phyloP scores from a whole-genome alignment of 2,113 vertebrate species.

The Poeciliopsis turrubarensis region DNA sequence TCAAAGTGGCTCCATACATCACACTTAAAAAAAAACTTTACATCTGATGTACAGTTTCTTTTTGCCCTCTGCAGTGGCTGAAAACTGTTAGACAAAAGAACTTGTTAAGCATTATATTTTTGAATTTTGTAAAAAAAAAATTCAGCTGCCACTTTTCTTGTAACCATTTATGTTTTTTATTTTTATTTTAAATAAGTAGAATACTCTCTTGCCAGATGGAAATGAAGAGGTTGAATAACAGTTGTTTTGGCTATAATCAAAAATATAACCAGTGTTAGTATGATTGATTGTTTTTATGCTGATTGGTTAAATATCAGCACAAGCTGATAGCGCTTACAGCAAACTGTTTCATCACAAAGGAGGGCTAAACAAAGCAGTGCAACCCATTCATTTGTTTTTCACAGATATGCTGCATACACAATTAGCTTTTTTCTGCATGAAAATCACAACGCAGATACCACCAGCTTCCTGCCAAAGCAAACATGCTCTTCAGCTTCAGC shows the following conservation, averaged over 20 bases:
- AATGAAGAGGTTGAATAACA: neutral
- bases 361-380: too few species aligned
- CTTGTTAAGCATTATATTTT: constrained; percentile 14
- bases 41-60: constrained; percentile 58
- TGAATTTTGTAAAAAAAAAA: constrained; percentile 33
- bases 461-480: too few species aligned
- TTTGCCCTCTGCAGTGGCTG: constrained; percentile 19
- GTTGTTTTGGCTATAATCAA: neutral
- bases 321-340: too few species aligned
- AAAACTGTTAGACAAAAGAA: constrained; percentile 35
- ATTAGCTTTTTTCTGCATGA: too few species aligned
- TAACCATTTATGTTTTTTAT: constrained; percentile 1
- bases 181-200: neutral
- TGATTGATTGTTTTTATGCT: neutral
- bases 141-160: constrained; percentile 7
- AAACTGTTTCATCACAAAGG: too few species aligned
- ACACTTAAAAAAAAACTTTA: constrained; percentile 71
- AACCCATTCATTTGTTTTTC: too few species aligned
- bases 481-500: too few species aligned
- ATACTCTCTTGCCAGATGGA: neutral
- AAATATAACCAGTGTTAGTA: neutral
- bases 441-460: too few species aligned
- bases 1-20: constrained; percentile 77
- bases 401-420: too few species aligned
- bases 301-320: too few species aligned